Conservation (phyloP, 2,797 vertebrate species). For the Rhincodon typus region DNA sequence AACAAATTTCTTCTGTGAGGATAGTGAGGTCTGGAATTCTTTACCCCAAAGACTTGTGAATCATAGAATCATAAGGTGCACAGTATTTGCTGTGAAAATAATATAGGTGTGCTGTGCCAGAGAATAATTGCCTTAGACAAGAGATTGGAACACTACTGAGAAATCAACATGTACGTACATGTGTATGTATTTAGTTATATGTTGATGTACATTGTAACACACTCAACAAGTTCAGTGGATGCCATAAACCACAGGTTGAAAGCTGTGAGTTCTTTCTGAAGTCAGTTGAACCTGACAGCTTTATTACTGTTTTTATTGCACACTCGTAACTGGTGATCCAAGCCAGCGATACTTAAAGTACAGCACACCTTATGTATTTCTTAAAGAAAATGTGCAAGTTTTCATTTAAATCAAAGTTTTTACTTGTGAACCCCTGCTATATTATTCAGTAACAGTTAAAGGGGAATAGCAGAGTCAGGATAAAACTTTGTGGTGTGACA, state of each 20-base stretch:
- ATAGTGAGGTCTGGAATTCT: too few species aligned
- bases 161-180: background rate
- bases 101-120: background rate
- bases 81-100: background rate
- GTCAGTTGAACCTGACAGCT: background rate
- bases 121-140: background rate
- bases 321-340: background rate
- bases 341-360: background rate
- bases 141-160: background rate
- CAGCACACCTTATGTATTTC: background rate
- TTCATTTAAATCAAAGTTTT: background rate
- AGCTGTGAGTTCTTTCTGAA: background rate
- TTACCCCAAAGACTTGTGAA: background rate
- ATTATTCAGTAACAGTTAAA: background rate
- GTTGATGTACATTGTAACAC: background rate
- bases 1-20: too few species aligned
- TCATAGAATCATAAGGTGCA: background rate
- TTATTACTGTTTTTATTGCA: background rate
- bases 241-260: background rate
- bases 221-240: background rate
- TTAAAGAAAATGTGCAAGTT: background rate
- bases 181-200: background rate
- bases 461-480: too few species aligned
- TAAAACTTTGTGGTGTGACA: background rate
- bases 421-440: background rate